These are phyloP conservation scores for Florisuga fusca DNA, from an alignment of 2,797 vertebrate species.

Conservation along the genomic window DNA sequence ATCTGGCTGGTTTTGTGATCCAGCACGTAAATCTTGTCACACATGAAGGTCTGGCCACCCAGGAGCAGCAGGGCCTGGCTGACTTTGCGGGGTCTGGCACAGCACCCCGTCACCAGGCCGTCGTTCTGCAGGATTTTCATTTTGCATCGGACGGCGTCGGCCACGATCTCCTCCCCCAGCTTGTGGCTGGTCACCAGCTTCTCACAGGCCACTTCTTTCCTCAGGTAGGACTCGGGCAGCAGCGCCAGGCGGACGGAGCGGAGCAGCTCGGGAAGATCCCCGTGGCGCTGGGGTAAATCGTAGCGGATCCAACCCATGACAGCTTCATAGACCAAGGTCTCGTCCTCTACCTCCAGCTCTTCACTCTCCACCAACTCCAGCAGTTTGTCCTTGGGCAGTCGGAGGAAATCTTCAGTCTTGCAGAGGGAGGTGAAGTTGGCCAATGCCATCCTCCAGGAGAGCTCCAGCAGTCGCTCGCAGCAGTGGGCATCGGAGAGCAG, in stretches of 20 bases:
- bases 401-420: slow-evolving; percentile 97
- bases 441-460: slow-evolving; percentile 96
- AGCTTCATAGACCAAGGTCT: slow-evolving; percentile 94
- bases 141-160: slow-evolving; percentile 94
- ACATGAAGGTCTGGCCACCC: slow-evolving; percentile 98
- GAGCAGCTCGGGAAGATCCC: slow-evolving; percentile 90
- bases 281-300: slow-evolving; percentile 90
- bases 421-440: slow-evolving; percentile 96
- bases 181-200: slow-evolving; percentile 93
- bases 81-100: slow-evolving; percentile 94
- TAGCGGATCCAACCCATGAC: slow-evolving; percentile 97
- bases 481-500: slow-evolving; percentile 95
- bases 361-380: slow-evolving; percentile 95
- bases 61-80: slow-evolving; percentile 96
- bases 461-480: slow-evolving; percentile 93
- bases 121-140: slow-evolving; percentile 98
- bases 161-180: slow-evolving; percentile 95
- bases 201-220: slow-evolving; percentile 96
- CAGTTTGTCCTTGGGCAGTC: slow-evolving; percentile 94
- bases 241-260: slow-evolving; percentile 93
- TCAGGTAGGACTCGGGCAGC: slow-evolving; percentile 94
- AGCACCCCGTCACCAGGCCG: slow-evolving; percentile 92
- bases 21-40: slow-evolving; percentile 95
- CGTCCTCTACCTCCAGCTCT: slow-evolving; percentile 96
- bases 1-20: slow-evolving; percentile 98